Evolutionary conservation across 2,797 vertebrate species (phyloP), one percentile per base, ranked within the genome.

Genomic region (Acrocephalus scirpaceus): DNA sequence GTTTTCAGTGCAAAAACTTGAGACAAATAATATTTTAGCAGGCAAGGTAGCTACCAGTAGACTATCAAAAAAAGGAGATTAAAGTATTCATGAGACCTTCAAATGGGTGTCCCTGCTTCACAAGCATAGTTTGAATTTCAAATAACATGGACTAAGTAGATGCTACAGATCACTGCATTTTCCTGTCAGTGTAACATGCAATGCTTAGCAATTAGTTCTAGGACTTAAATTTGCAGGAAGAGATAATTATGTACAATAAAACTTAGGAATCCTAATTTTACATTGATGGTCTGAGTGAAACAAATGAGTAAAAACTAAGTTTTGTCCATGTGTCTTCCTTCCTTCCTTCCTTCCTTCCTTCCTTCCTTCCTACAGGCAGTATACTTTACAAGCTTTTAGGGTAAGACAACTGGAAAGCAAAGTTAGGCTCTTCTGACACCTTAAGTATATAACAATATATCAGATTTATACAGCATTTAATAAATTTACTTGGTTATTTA

Each of bases 71-170:
- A 77, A 77, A 62, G 6, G 27, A 92, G 44, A 86, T 75, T 56
- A 69, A 88, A 81, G 30, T 62, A 72, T 61, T 64, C 27, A 32
- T 44, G 56, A 75, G 82, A 75, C 72, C 48, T 89, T 91, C 50
- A 86, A 79, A 79, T 0, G 4, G n/a, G 5, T 42, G 53, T 71
- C 89, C 89, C 75, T 82, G 45, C 75, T 90, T 87, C 64, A 77
- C 38, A 86, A 57, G 54, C 34, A 77, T 22, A 57, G 73, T 83
- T 86, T 90, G 66, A 94, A 79, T 95, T 93, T 75, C 66, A 88
- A 81, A 88, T 81, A 73, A 71, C 44, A 57, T 9, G 13, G 61
- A 42, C 53, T 80, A 42, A 88, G 66, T 25, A 94, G 83, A 81
- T 64, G 58, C 66, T 86, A 50, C 79, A 95, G 90, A 93, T 92